Conservation (phyloP, 2,888 invertebrate species). For the Sclerodermus sp. region DNA sequence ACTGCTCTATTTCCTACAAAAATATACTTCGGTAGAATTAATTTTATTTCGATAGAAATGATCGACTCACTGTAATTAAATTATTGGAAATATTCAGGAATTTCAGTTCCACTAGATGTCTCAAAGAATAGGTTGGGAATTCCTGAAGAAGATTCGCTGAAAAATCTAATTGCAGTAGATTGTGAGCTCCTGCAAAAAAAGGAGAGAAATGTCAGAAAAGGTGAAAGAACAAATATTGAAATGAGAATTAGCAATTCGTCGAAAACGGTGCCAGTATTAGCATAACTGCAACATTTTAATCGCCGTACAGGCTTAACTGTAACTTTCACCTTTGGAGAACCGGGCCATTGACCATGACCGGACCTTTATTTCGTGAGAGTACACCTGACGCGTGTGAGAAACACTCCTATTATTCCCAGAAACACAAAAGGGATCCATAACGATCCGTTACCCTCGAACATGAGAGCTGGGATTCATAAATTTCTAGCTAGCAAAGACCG, state of each 20-base stretch:
- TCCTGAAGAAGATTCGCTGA: constrained; percentile 84
- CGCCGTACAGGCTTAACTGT: too few species aligned
- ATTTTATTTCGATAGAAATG: neutral
- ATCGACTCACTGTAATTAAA: constrained; percentile 72
- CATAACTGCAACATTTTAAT: too few species aligned
- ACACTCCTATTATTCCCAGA: too few species aligned
- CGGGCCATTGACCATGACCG: too few species aligned
- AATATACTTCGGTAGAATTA: neutral
- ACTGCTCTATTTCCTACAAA: constrained; percentile 75
- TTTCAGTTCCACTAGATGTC: constrained; percentile 69
- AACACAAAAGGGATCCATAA: too few species aligned
- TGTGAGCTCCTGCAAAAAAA: constrained; percentile 64
- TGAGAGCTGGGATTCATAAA: too few species aligned
- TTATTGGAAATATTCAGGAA: constrained; percentile 83
- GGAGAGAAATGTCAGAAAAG: constrained; percentile 1
- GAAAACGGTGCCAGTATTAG: too few species aligned
- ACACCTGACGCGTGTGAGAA: constrained; percentile 13
- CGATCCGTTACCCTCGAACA: too few species aligned
- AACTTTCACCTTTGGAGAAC: too few species aligned
- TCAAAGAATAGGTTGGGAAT: constrained; percentile 78
- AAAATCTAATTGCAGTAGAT: constrained; percentile 78
- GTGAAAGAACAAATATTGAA: neutral
- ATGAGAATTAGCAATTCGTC: neutral
- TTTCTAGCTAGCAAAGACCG: too few species aligned
- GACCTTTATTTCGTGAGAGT: constrained; percentile 8